Conservation (phyloP, 2,888 invertebrate genomes). For the Gortyna flavago region DNA sequence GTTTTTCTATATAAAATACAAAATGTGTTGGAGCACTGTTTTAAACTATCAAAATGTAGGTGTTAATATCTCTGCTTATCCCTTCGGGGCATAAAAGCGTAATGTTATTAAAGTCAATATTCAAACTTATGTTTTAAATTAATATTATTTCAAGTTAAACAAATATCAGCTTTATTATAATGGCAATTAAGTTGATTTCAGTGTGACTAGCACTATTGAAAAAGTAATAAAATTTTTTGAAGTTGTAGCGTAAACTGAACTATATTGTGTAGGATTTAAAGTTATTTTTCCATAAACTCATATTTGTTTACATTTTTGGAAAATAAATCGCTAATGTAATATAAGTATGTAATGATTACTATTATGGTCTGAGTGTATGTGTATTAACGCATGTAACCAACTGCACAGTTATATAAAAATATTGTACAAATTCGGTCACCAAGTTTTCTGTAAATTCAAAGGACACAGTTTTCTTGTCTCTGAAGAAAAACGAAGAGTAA, state of each 20-base stretch:
- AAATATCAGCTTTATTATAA: too few relatives aligned
- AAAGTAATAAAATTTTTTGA: too few relatives aligned
- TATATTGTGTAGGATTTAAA: too few relatives aligned
- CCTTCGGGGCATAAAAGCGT: background rate
- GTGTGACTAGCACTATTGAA: too few relatives aligned
- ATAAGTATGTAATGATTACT: background rate
- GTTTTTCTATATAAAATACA: background rate
- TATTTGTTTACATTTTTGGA: too few relatives aligned
- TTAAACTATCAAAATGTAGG: background rate
- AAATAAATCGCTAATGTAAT: too few relatives aligned
- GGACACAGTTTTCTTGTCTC: background rate
- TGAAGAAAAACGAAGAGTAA: background rate
- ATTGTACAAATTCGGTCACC: background rate
- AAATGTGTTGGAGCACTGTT: background rate
- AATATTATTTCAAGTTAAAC: too few relatives aligned
- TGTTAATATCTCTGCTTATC: background rate
- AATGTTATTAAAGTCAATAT: background rate
- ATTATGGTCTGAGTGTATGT: background rate
- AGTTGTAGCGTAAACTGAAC: too few relatives aligned
- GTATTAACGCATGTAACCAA: background rate
- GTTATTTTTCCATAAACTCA: too few relatives aligned
- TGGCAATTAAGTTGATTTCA: too few relatives aligned
- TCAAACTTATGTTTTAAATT: too few relatives aligned
- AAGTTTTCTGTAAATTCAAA: background rate
- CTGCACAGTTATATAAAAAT: background rate